Percentiles rank a stretch among this genome's conserved stretches.
Conservation (phyloP, 2,888 invertebrate genomes). For the Pharmacophagus antenor region DNA sequence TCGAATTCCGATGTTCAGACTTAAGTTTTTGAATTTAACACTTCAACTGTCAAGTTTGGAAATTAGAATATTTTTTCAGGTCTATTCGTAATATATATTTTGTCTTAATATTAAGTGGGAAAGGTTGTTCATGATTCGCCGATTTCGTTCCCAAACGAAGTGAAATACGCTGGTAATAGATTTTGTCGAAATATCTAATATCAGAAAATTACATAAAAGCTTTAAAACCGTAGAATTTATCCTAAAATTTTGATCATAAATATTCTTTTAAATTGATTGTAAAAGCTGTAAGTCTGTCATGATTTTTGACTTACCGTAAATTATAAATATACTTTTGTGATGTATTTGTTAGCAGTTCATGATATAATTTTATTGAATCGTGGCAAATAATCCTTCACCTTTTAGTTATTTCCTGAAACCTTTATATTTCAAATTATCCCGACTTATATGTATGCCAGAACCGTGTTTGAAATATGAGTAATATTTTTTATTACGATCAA, state of each 20-base stretch:
- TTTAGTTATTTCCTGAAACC: constrained; percentile 16
- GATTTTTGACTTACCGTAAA: background rate
- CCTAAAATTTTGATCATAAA: background rate
- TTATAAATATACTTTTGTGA: constrained; percentile 30
- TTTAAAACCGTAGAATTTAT: no score
- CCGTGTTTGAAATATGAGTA: background rate
- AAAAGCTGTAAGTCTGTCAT: background rate
- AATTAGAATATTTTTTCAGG: constrained; percentile 39
- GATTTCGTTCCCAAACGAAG: background rate
- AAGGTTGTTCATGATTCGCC: background rate
- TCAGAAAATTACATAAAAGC: no score
- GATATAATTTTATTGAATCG: constrained; percentile 9
- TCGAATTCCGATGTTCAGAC: constrained; percentile 42
- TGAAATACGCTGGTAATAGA: background rate
- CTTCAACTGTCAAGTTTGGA: constrained; percentile 41
- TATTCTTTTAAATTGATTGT: background rate
- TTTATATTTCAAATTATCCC: constrained; percentile 6
- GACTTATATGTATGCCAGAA: background rate
- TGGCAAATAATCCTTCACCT: constrained; percentile 23
- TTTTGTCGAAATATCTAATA: no score
- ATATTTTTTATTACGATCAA: no score
- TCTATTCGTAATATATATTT: constrained; percentile 27
- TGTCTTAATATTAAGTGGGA: constrained; percentile 2
- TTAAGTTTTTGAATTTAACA: constrained; percentile 38
- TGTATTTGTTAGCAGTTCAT: constrained; percentile 31